phyloP scores from a whole-genome alignment of 2,113 vertebrate genomes.

The Cyphomyrus plagiostoma region DNA sequence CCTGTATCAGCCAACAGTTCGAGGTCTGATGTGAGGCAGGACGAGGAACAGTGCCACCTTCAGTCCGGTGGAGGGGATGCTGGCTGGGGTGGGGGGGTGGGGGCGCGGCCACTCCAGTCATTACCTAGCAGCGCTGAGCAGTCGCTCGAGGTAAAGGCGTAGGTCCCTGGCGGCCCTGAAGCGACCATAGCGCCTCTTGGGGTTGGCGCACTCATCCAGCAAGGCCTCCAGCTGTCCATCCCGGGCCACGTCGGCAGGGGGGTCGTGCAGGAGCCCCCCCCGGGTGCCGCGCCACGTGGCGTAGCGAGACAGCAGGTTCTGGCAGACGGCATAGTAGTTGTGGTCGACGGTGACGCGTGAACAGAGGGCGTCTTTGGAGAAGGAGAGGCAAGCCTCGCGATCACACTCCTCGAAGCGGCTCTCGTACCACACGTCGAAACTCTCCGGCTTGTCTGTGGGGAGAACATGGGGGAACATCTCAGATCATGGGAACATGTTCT shows the following conservation, averaged over 20 bases:
- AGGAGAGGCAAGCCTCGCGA: conserved; percentile 93
- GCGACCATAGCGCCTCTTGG: conserved; percentile 74
- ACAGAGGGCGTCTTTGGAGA: conserved; percentile 95
- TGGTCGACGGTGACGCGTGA: conserved; percentile 91
- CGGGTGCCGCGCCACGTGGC: conserved; percentile 93
- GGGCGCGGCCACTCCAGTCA: conserved; percentile 28
- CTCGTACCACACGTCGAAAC: conserved; percentile 95
- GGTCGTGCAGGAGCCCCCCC: conserved; percentile 90
- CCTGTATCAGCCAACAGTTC: background rate
- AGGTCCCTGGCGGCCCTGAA: conserved; percentile 90
- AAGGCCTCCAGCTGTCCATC: conserved; percentile 80
- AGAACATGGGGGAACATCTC: conserved; percentile 17
- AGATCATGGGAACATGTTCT: background rate
- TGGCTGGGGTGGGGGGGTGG: background rate
- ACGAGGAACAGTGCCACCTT: background rate
- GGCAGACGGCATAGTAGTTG: conserved; percentile 97
- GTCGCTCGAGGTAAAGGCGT: conserved; percentile 83
- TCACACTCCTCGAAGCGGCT: conserved; percentile 97
- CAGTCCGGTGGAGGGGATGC: background rate
- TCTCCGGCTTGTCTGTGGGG: conserved; percentile 88
- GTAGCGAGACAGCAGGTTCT: conserved; percentile 90
- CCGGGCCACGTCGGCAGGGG: conserved; percentile 82
- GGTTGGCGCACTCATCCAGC: conserved; percentile 76
- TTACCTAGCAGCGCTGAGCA: conserved; percentile 73
- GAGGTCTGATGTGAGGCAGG: background rate